Percentiles rank a stretch among this genome's conserved stretches.
Conservation (phyloP, 2,797 vertebrate genomes). For the Lagocephalus sceleratus region DNA sequence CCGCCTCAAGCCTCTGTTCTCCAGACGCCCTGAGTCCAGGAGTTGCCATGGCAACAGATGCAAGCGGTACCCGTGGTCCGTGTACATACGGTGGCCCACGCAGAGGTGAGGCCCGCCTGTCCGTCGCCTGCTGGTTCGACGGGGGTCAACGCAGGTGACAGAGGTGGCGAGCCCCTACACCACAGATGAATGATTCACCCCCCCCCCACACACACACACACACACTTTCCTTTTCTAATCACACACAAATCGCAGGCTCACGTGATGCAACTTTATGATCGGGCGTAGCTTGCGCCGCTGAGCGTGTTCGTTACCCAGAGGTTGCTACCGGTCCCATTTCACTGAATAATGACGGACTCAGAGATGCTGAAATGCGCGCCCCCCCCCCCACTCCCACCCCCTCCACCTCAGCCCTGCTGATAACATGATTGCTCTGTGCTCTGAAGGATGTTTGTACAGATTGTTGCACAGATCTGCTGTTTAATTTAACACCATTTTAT, state of each 20-base stretch:
- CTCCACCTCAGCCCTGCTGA: constrained; percentile 11
- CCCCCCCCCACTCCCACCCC: no score
- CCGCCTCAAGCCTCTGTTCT: constrained; percentile 22
- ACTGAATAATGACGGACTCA: constrained; percentile 29
- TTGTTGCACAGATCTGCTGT: neutral
- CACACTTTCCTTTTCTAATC: constrained; percentile 19
- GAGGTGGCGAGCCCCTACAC: constrained; percentile 10
- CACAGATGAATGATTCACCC: no score
- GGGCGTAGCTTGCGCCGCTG: constrained; percentile 4
- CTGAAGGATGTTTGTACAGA: neutral
- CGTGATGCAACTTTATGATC: constrained; percentile 33
- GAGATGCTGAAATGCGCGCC: constrained; percentile 16
- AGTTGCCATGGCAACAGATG: constrained; percentile 45
- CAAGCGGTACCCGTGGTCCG: constrained; percentile 23
- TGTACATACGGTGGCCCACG: constrained; percentile 22
- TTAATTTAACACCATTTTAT: neutral
- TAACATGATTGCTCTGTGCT: constrained; percentile 10
- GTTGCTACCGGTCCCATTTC: constrained; percentile 20
- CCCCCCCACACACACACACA: no score
- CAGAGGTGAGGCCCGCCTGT: constrained; percentile 16
- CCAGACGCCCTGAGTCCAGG: constrained; percentile 17
- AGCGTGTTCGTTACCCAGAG: constrained; percentile 12
- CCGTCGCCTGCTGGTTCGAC: neutral
- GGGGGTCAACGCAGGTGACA: neutral
- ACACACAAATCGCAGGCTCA: constrained; percentile 9